phyloP scores from a whole-genome alignment of 2,113 vertebrate species.

The Climacteris rufus region DNA sequence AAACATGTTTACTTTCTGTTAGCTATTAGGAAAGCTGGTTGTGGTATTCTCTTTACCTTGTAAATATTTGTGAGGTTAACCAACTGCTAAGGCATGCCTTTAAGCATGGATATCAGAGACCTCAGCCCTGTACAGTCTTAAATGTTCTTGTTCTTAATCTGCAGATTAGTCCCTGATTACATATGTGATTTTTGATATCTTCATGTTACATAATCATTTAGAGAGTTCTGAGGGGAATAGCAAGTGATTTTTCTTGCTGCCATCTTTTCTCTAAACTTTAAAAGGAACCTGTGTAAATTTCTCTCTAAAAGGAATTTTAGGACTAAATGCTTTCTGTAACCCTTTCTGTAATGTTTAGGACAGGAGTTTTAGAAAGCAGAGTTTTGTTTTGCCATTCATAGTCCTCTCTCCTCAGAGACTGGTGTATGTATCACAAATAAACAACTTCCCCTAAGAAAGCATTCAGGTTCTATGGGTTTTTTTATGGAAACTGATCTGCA shows the following conservation, averaged over 20 bases:
- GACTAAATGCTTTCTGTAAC: not conserved
- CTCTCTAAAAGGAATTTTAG: not conserved
- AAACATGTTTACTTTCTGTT: constrained; percentile 13
- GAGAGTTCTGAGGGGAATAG: not conserved
- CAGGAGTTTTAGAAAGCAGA: not conserved
- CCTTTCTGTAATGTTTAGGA: not conserved
- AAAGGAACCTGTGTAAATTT: not conserved
- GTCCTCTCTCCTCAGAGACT: not conserved
- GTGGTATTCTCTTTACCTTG: not conserved
- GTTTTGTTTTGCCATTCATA: not conserved
- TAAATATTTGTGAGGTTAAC: constrained; percentile 38
- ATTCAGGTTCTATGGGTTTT: not conserved
- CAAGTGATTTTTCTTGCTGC: not conserved
- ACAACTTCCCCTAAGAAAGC: not conserved
- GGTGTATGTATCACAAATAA: not conserved
- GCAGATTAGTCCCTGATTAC: not conserved
- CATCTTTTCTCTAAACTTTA: not conserved
- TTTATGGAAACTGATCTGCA: not conserved
- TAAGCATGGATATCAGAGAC: not conserved
- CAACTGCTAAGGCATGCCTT: not conserved
- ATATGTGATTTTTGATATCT: not conserved
- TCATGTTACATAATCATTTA: not conserved
- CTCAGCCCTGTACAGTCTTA: not conserved
- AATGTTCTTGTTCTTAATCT: not conserved
- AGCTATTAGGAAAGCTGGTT: not conserved